phyloP scores from a whole-genome alignment of 2,888 invertebrate species.

The Drosophila subquinaria region DNA sequence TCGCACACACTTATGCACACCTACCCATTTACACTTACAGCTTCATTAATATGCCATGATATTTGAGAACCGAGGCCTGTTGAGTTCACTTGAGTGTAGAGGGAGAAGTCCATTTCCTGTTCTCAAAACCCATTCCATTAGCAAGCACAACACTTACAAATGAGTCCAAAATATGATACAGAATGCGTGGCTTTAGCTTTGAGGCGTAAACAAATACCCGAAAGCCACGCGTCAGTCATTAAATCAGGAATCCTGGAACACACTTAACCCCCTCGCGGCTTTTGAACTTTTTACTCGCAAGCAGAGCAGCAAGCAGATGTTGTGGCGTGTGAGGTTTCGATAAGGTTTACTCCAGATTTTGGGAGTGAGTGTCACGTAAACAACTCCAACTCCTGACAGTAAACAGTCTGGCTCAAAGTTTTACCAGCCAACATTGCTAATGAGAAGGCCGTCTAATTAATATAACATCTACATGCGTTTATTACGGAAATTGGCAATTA shows the following conservation, averaged over 20 bases:
- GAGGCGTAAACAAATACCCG: slow-evolving; percentile 66
- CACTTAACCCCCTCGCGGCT: slow-evolving; percentile 46
- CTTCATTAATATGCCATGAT: slow-evolving; percentile 71
- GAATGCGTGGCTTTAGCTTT: slow-evolving; percentile 40
- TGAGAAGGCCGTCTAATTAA: slow-evolving; percentile 60
- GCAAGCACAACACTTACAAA: slow-evolving; percentile 16
- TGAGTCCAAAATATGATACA: slow-evolving; percentile 48
- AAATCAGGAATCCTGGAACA: slow-evolving; percentile 49
- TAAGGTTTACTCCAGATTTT: background rate
- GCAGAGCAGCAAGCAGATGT: slow-evolving; percentile 29
- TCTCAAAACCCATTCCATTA: slow-evolving; percentile 36
- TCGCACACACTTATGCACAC: background rate
- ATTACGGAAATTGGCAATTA: slow-evolving; percentile 74
- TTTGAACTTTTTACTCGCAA: slow-evolving; percentile 60
- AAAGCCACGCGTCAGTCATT: slow-evolving; percentile 72
- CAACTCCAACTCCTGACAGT: slow-evolving; percentile 6
- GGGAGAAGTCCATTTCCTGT: slow-evolving; percentile 31
- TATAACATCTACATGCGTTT: slow-evolving; percentile 51
- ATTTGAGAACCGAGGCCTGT: slow-evolving; percentile 44
- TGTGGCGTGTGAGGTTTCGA: slow-evolving; percentile 1
- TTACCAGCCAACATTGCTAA: slow-evolving; percentile 48
- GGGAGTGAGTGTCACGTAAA: slow-evolving; percentile 27
- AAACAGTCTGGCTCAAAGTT: slow-evolving; percentile 32
- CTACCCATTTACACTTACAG: slow-evolving; percentile 23
- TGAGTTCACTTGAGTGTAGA: slow-evolving; percentile 24